These are phyloP conservation scores for Apteryx owenii DNA, from an alignment of 2,113 vertebrate species.

Conservation along the genomic window DNA sequence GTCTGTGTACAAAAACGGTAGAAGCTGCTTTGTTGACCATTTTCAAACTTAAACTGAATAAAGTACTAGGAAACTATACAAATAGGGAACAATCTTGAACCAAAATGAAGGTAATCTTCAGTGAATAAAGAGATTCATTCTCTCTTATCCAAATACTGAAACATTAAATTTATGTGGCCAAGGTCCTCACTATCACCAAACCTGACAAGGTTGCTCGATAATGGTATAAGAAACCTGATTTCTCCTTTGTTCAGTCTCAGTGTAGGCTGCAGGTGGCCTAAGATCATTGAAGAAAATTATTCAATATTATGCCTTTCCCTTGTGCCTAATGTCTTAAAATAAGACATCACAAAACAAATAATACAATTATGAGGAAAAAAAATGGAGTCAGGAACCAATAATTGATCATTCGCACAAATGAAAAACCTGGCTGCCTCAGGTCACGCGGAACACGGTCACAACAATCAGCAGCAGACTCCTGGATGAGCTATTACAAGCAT, in stretches of 20 bases:
- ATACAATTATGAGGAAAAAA: neutral
- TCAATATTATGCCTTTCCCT: neutral
- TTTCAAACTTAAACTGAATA: neutral
- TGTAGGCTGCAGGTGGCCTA: neutral
- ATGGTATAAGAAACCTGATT: neutral
- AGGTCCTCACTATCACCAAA: neutral
- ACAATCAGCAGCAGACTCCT: neutral
- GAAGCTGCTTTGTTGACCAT: neutral
- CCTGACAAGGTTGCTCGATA: neutral
- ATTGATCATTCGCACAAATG: neutral
- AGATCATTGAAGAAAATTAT: neutral
- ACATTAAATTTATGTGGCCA: neutral
- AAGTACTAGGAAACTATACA: neutral
- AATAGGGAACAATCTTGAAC: neutral
- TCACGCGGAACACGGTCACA: neutral
- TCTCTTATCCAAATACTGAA: neutral
- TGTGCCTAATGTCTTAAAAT: neutral
- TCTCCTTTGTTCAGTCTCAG: neutral
- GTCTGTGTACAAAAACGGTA: neutral
- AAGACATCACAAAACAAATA: neutral
- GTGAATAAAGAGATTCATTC: neutral
- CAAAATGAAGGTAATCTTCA: neutral
- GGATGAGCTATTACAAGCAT: neutral
- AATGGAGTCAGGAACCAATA: neutral
- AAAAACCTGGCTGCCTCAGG: neutral